Evolutionary conservation across 2,113 vertebrate species (phyloP), one percentile per base, ranked within the genome.

Genomic region (Manacus vitellinus): DNA sequence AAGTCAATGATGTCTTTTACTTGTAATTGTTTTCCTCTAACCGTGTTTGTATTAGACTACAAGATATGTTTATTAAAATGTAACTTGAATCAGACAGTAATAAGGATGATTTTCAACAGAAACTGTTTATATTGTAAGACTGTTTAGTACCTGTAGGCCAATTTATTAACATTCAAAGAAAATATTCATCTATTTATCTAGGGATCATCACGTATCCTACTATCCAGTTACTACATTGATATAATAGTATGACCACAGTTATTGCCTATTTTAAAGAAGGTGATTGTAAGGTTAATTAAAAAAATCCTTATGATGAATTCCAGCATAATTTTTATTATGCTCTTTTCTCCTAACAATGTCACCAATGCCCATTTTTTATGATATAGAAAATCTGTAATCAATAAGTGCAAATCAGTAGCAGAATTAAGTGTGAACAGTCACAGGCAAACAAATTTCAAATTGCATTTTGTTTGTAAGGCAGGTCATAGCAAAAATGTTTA

Each of bases 201-300:
- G 33, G 33, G 30, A 66, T 9, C 1, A 0, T 35, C 35, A 43
- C 7, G 23, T 33, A 55, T 44, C 27, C 19, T 3, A 0, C 19
- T 47, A 1, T 47, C 19, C 41, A 72, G 6, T 61, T 61, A 20
- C 27, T 39, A 12, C 41, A 11, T 15, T 41, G 37, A 10, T 71
- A 14, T 28, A 22, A 55, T 16, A 46, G 5, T 30, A 17, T 63
- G 33, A 43, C n/a, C 19, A 24, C 58, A 65, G 31, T 27, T 55
- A 25, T 62, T 58, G 15, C 19, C 22, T 54, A 9, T 43, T 93
- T 79, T 30, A 52, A 85, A 66, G 43, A 28, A 58, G 20, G 8
- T 41, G 11, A 49, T 66, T n/a, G 23, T 16, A 41, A 46, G 30
- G 3, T 5, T 59, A 62, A 80, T 70, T 65, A 0, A 4, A 54